Evolutionary conservation across 1,140 invertebrate genomes (phyloP), one percentile per base, ranked within the genome.

Genomic region (Calliphora vicina): DNA sequence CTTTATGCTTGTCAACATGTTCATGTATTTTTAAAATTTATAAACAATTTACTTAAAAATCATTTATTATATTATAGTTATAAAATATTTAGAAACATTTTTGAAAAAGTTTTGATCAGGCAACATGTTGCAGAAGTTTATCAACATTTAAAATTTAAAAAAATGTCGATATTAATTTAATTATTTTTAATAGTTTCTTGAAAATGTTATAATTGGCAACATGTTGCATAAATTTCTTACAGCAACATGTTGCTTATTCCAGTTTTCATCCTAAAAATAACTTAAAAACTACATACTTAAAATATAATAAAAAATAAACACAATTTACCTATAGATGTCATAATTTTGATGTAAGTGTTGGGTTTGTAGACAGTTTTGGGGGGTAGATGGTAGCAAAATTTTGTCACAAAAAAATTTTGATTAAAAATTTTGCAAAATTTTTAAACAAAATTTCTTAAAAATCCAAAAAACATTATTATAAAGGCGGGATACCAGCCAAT

Each of bases 261-360:
- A 35, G 10, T 35, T n/a, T n/a, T n/a, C n/a, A 35, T 8, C 35
- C 10, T 35, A 35, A 50, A 50, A 71, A 83, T 50, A 73, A 76
- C 17, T 26, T 72, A 73, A 72, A 8, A 72, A 23, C 10, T 13
- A 25, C 10, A 35, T 35, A 45, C n/a, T 15, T 26, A 82, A 76
- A 43, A n/a, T 35, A 35, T 35, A 45, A 29, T 15, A 45, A 82
- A 76, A 43, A n/a, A 71, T 80, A 35, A 67, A 78, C 74, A 82
- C 83, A 87, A 89, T 87, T 89, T 89, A 89, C 88, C 88, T 89
- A 89, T 89, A 83, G 88, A 89, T 84, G 88, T 89, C 88, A 89
- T 89, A 87, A 89, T 89, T 89, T 89, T 83, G 81, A 85, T 82
- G 72, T 29, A 78, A 29, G 35, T 82, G 71, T 82, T 82, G 82